These are phyloP conservation scores for Thripadectes ignobilis DNA, from an alignment of 2,797 vertebrate species.

Conservation along the genomic window DNA sequence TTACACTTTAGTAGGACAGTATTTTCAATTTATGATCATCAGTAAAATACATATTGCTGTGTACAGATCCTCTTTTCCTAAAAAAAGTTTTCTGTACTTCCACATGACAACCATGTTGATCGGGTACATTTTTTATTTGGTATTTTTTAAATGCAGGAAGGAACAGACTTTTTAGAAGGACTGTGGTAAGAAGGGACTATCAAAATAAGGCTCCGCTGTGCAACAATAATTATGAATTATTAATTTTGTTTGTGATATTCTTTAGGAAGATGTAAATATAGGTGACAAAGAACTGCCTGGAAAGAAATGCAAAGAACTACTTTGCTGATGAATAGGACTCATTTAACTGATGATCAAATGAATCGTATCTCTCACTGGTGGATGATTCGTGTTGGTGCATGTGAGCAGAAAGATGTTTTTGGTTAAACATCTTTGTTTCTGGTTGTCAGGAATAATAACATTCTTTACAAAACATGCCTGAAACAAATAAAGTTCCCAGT, in stretches of 20 bases:
- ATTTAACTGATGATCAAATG: conserved; percentile 14
- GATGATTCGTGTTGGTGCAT: conserved; percentile 17
- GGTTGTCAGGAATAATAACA: conserved; percentile 1
- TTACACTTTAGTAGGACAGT: neutral
- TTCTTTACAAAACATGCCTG: neutral
- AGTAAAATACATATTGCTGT: neutral
- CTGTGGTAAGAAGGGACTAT: neutral
- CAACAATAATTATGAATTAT: conserved; percentile 48
- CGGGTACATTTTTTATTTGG: neutral
- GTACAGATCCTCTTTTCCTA: neutral
- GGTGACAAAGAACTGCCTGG: neutral
- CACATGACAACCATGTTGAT: neutral
- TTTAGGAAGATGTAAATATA: conserved; percentile 29
- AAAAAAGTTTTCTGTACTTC: neutral
- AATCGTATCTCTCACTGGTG: neutral
- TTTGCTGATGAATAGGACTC: neutral
- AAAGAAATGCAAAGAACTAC: conserved; percentile 36
- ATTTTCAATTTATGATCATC: neutral
- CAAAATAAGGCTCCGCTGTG: neutral
- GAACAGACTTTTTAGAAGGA: neutral
- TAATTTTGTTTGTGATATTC: conserved; percentile 46
- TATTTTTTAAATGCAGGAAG: neutral
- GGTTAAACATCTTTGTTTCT: neutral
- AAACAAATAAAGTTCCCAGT: neutral
- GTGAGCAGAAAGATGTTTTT: neutral